phyloP scores from a whole-genome alignment of 2,888 invertebrate genomes.

The Lasius fuliginosus region DNA sequence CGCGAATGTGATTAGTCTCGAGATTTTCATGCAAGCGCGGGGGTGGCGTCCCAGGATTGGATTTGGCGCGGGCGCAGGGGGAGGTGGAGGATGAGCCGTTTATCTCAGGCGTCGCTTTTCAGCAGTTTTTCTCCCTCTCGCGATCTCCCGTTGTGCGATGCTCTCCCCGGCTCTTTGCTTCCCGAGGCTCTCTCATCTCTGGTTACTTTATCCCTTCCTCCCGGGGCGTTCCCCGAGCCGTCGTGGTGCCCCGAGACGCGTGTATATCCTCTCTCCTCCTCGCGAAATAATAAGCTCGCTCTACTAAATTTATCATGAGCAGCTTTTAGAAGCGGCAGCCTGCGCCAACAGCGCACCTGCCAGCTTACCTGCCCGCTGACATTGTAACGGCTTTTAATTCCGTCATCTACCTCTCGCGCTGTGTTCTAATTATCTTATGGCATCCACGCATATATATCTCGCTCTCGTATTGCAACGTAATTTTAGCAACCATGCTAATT shows the following conservation, averaged over 20 bases:
- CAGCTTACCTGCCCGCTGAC: constrained; percentile 41
- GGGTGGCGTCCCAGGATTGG: constrained; percentile 78
- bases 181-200: constrained; percentile 68
- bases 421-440: constrained; percentile 42
- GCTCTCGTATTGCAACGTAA: neutral
- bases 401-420: constrained; percentile 18
- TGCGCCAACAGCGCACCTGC: constrained; percentile 32
- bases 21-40: constrained; percentile 75
- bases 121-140: constrained; percentile 80
- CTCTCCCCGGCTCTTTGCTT: constrained; percentile 68
- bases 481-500: constrained; percentile 32
- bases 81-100: constrained; percentile 83
- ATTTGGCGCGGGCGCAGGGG: constrained; percentile 78
- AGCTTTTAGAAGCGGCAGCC: constrained; percentile 43
- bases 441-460: neutral
- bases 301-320: constrained; percentile 76
- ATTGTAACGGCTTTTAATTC: constrained; percentile 45
- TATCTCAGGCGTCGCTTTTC: constrained; percentile 85
- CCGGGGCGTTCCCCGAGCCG: constrained; percentile 76
- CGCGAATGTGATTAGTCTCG: constrained; percentile 83
- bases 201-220: constrained; percentile 80
- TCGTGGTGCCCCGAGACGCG: constrained; percentile 60
- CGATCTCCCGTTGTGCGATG: constrained; percentile 65
- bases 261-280: constrained; percentile 72
- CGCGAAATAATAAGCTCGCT: constrained; percentile 83